Conservation (phyloP, 2,797 vertebrate species). For the Alouatta caraya region DNA sequence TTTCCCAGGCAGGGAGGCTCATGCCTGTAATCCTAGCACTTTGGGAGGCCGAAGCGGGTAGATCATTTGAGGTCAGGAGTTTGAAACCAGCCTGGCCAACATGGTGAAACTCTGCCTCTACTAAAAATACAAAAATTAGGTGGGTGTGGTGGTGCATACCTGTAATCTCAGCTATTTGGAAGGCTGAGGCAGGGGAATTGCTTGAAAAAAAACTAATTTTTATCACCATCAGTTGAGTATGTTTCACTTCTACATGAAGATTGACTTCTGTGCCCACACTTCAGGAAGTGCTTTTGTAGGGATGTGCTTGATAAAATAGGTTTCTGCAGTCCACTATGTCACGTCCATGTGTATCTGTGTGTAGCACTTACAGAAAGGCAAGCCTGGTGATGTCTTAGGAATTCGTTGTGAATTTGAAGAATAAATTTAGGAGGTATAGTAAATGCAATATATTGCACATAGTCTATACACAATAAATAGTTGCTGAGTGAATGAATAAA, state of each 20-base stretch:
- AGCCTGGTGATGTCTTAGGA: not conserved
- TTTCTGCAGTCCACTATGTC: not conserved
- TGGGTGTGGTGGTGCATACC: not conserved
- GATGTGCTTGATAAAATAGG: not conserved
- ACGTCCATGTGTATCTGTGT: not conserved
- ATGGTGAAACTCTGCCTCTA: not conserved
- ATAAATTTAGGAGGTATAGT: not conserved
- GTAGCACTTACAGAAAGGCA: not conserved
- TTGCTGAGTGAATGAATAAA: not conserved
- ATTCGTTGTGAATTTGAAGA: not conserved
- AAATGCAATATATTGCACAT: not conserved
- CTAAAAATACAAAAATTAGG: not conserved
- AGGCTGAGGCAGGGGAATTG: not conserved
- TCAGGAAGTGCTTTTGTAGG: not conserved
- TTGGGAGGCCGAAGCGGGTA: not conserved
- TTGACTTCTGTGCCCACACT: not conserved
- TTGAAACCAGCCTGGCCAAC: not conserved
- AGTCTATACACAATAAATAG: not conserved
- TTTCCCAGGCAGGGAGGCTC: not conserved
- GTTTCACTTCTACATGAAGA: slow-evolving; percentile 11
- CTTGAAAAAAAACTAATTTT: not conserved
- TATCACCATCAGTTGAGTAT: not conserved
- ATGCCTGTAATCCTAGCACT: not conserved
- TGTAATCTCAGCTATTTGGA: not conserved
- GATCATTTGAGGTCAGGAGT: not conserved